phyloP scores from a whole-genome alignment of 2,797 vertebrate species.

The Huso huso region DNA sequence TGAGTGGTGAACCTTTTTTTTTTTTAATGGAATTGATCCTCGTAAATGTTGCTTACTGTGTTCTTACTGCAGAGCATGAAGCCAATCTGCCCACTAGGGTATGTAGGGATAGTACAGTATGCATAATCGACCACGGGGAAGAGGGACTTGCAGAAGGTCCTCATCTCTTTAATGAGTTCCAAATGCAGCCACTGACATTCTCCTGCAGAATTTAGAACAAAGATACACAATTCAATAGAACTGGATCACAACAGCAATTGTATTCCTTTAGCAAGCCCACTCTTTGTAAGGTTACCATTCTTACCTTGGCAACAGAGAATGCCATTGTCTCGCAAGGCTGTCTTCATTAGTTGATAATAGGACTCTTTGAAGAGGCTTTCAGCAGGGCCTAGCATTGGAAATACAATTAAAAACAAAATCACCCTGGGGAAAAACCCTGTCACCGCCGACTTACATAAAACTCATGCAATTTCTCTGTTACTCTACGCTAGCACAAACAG shows the following conservation, averaged over 20 bases:
- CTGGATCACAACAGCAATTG: background rate
- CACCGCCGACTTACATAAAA: too few relatives aligned
- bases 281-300: background rate
- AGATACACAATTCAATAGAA: background rate
- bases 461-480: too few relatives aligned
- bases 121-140: constrained; percentile 93
- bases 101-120: constrained; percentile 93
- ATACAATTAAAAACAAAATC: background rate
- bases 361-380: constrained; percentile 96
- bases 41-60: constrained; percentile 57
- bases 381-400: constrained; percentile 66
- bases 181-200: constrained; percentile 98
- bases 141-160: constrained; percentile 86
- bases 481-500: background rate
- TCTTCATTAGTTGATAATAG: constrained; percentile 95
- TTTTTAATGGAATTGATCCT: too few relatives aligned
- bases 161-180: constrained; percentile 96
- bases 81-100: constrained; percentile 95
- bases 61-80: constrained; percentile 98
- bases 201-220: constrained; percentile 49
- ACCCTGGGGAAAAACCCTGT: too few relatives aligned
- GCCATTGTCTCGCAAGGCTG: constrained; percentile 76
- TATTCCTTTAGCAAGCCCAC: background rate
- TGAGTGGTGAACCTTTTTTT: too few relatives aligned
- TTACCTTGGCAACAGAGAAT: constrained; percentile 95